Evolutionary conservation across 64 coral and sea anemone genomes (phyloP).

Genomic region (Exaiptasia diaphana): DNA sequence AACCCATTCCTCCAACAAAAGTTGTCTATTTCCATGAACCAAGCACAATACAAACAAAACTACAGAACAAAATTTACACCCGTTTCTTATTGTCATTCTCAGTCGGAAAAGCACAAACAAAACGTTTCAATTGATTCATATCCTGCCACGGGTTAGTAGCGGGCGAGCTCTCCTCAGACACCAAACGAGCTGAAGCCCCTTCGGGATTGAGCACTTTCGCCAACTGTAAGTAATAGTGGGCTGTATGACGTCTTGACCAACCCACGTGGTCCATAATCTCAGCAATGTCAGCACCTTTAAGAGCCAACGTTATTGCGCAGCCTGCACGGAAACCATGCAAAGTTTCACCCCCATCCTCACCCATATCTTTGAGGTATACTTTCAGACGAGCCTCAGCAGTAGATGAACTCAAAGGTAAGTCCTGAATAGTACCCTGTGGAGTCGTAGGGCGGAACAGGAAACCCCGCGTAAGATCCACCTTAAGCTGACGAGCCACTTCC

Average conservation of each 20-base stretch:
- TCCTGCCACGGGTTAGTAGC: background rate
- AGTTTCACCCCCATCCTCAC: background rate
- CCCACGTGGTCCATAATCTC: conserved; percentile 40
- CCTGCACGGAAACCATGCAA: conserved; percentile 15
- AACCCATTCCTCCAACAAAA: too few relatives aligned
- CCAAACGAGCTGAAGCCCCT: background rate
- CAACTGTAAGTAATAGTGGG: conserved; percentile 3
- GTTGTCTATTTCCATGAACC: too few relatives aligned
- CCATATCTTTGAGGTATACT: conserved; percentile 33
- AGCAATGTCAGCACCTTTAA: conserved; percentile 3
- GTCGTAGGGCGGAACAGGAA: conserved; percentile 28
- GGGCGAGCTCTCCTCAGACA: background rate
- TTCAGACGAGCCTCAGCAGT: conserved; percentile 33
- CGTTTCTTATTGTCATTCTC: background rate
- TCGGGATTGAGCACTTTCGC: conserved; percentile 14
- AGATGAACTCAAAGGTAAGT: conserved; percentile 5
- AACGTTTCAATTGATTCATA: conserved; percentile 30
- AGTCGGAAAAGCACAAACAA: conserved; percentile 7
- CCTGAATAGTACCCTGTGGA: conserved; percentile 3
- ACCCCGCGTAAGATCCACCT: conserved; percentile 29
- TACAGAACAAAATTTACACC: too few relatives aligned
- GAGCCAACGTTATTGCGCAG: conserved; percentile 18
- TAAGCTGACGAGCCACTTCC: conserved; percentile 9
- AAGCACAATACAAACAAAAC: too few relatives aligned
- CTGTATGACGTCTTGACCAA: conserved; percentile 14